Percentiles rank a stretch among this genome's conserved stretches.
Evolutionary conservation across 37 sponge, comb jelly and placozoan genomes (phyloP).

Genomic region (Axinella damicornis): DNA sequence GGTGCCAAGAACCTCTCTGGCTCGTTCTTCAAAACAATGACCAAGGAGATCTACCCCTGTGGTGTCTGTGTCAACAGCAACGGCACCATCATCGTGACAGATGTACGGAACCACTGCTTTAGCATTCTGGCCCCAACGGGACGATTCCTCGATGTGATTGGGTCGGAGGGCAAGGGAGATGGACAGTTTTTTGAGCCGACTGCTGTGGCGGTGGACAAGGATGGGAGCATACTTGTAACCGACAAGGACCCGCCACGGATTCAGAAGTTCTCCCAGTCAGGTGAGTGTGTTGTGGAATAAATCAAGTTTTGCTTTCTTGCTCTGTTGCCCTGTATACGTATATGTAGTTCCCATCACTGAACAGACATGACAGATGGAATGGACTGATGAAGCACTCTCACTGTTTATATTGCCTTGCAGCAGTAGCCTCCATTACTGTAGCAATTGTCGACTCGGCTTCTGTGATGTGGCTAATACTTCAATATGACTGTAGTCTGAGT

Average conservation of each 20-base stretch:
- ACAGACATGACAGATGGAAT: no score
- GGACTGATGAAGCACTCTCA: no score
- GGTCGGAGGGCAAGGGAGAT: constrained; percentile 42
- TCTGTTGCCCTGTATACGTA: no score
- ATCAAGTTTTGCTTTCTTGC: no score
- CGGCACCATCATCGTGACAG: constrained; percentile 24
- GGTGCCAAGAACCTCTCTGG: constrained; percentile 19
- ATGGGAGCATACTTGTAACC: constrained; percentile 32
- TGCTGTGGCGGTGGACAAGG: constrained; percentile 14
- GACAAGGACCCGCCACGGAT: constrained; percentile 22
- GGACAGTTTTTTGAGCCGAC: constrained; percentile 42
- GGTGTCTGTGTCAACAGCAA: constrained; percentile 22
- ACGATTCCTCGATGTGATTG: constrained; percentile 33
- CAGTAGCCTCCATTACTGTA: no score
- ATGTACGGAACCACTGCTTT: constrained; percentile 7
- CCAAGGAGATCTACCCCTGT: constrained; percentile 1
- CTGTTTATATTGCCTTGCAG: no score
- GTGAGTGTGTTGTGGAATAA: neutral
- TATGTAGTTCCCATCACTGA: no score
- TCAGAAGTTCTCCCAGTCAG: constrained; percentile 37
- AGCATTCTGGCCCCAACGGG: constrained; percentile 49
- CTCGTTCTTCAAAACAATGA: neutral
- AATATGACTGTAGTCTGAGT: no score
- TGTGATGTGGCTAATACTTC: no score
- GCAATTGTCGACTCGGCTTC: no score